A percentile compares a stretch with the other conserved stretches of the same genome.
Evolutionary conservation across 2,888 invertebrate genomes (phyloP).

Genomic region (Artemia sinica): DNA sequence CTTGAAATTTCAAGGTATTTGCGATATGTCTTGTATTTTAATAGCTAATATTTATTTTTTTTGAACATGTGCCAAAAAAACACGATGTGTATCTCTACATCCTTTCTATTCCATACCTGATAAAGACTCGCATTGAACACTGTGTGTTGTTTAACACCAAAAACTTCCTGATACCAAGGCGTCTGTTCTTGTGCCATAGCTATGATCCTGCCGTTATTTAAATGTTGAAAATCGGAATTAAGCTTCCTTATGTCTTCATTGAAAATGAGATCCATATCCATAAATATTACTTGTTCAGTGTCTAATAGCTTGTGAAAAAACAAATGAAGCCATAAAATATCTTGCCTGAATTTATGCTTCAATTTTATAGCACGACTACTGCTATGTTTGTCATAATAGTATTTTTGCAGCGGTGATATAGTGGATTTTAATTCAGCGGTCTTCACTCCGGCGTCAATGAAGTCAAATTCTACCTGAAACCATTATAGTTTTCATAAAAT

Average conservation of each 20-base stretch:
- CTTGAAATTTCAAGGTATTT: too few species aligned
- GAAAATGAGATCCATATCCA: not conserved
- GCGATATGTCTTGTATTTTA: too few species aligned
- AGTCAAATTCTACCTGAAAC: not conserved
- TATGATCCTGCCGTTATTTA: not conserved
- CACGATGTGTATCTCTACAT: not conserved
- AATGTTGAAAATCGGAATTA: not conserved
- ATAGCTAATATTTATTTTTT: too few species aligned
- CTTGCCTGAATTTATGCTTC: not conserved
- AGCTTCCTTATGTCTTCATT: not conserved
- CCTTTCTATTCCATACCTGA: not conserved
- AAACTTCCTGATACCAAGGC: not conserved
- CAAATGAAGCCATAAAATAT: not conserved
- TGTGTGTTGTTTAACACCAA: not conserved
- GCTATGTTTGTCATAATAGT: not conserved
- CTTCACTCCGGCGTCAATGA: not conserved
- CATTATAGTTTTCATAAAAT: too few species aligned
- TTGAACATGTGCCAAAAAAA: too few species aligned
- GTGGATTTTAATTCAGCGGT: not conserved
- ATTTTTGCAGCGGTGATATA: not conserved
- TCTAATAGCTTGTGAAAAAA: slow-evolving; percentile 1
- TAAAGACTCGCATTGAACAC: not conserved
- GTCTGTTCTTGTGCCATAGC: not conserved
- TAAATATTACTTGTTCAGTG: not conserved
- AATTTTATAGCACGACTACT: not conserved